phyloP scores from a whole-genome alignment of 1,140 invertebrate genomes.

The Araneus ventricosus region DNA sequence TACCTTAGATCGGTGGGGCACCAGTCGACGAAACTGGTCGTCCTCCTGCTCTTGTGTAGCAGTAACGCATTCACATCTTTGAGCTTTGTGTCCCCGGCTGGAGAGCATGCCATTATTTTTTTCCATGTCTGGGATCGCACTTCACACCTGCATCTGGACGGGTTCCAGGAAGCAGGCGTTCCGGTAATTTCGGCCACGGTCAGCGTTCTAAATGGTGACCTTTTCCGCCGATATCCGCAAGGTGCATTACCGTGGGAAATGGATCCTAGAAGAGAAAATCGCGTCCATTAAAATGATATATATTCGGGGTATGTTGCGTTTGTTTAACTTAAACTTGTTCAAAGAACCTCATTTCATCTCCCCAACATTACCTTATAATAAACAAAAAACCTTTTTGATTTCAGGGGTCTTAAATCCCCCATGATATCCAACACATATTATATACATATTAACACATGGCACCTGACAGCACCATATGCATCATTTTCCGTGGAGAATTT shows the following conservation, averaged over 20 bases:
- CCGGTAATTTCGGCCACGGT: slow-evolving; percentile 72
- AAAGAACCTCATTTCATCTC: too few species aligned
- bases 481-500: too few species aligned
- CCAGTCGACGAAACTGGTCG: slow-evolving; percentile 84
- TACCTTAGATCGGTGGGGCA: slow-evolving; percentile 78
- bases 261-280: slow-evolving; percentile 78
- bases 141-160: slow-evolving; percentile 75
- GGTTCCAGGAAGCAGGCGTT: slow-evolving; percentile 63
- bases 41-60: slow-evolving; percentile 90
- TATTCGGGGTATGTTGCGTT: too few species aligned
- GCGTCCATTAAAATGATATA: too few species aligned
- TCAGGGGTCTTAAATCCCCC: too few species aligned
- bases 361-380: too few species aligned
- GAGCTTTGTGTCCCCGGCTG: slow-evolving; percentile 86
- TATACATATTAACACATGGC: too few species aligned
- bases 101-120: slow-evolving; percentile 72
- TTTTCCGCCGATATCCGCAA: slow-evolving; percentile 91
- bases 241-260: too few species aligned
- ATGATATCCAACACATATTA: too few species aligned
- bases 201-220: slow-evolving; percentile 83
- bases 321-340: too few species aligned
- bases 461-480: too few species aligned
- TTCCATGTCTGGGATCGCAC: slow-evolving; percentile 68
- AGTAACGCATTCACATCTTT: slow-evolving; percentile 92
- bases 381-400: too few species aligned